Evolutionary conservation across 2,797 vertebrate genomes (phyloP), one percentile per base, ranked within the genome.

Genomic region (Molossus molossus): DNA sequence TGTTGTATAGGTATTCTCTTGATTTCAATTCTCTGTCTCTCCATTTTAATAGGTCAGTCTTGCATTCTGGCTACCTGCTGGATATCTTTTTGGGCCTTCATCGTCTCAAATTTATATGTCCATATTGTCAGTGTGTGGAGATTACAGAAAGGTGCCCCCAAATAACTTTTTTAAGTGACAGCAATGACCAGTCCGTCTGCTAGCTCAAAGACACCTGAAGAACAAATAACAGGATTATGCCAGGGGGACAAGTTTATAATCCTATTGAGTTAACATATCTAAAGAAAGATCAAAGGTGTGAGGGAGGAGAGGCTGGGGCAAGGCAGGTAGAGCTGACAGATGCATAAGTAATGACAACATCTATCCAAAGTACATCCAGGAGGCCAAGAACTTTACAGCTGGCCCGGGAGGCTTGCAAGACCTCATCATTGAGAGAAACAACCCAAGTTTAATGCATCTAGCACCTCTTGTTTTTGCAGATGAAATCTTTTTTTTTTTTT

Each of bases 21-120:
- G 85, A 79, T 80, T 90, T 87, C 40, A 89, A 65, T 57, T 87
- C 62, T 94, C 50, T 5, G 7, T 72, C 20, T 84, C 37, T 75
- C 33, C 55, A 81, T 45, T n/a, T 72, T 18, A 87, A 67, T 40
- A 69, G 37, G 12, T 5, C 17, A 65, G 15, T 55, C 72, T 83
- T 87, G 27, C 5, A 67, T 27, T 87, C 15, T 12, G 27, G 21
- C 23, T 48, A 20, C 21, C 14, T 67, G 9, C 6, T 53, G 5
- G 50, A 23, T 18, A 5, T 23, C 80, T 57, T 76, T 20, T 0
- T 29, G 14, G 21, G 25, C 58, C 11, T 37, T 73, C 76, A 53
- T 25, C 7, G 60, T 48, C 37, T 87, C 55, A 60, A 55, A 37
- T 86, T 25, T 45, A 9, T 53, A 23, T 50, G n/a, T 6, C 12